phyloP scores from a whole-genome alignment of 2,797 vertebrate genomes.

The Pogonophryne albipinna region DNA sequence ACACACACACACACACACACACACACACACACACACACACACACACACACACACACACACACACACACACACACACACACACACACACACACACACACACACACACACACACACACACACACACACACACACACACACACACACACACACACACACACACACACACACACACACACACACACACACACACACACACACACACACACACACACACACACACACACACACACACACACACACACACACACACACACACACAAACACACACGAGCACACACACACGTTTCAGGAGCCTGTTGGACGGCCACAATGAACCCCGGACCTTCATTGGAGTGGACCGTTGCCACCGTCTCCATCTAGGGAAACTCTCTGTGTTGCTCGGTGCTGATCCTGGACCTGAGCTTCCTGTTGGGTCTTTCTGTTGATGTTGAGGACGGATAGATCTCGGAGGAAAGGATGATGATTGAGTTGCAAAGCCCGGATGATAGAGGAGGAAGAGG shows the following conservation, averaged over 20 bases:
- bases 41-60: conserved; percentile 9
- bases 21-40: conserved; percentile 13
- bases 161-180: conserved; percentile 15
- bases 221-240: conserved; percentile 15
- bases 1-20: conserved; percentile 16
- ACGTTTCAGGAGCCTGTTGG: conserved; percentile 24
- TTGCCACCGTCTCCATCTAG: conserved; percentile 18
- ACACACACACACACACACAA: conserved; percentile 10
- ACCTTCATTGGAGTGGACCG: conserved; percentile 47
- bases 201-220: conserved; percentile 1
- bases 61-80: conserved; percentile 15
- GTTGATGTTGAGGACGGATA: conserved; percentile 20
- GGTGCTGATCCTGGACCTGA: conserved; percentile 31
- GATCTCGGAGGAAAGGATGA: conserved; percentile 21
- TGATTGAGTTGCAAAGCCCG: conserved; percentile 50
- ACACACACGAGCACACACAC: no score
- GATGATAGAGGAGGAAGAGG: conserved; percentile 34
- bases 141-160: not conserved
- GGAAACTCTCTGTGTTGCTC: conserved; percentile 34
- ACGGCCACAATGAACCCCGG: conserved; percentile 53
- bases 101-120: conserved; percentile 16
- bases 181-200: conserved; percentile 16
- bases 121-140: conserved; percentile 13
- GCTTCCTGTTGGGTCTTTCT: conserved; percentile 10
- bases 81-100: conserved; percentile 4